Evolutionary conservation across 2,113 vertebrate species (phyloP), one percentile per base, ranked within the genome.

Genomic region (Illadopsis cleaveri): DNA sequence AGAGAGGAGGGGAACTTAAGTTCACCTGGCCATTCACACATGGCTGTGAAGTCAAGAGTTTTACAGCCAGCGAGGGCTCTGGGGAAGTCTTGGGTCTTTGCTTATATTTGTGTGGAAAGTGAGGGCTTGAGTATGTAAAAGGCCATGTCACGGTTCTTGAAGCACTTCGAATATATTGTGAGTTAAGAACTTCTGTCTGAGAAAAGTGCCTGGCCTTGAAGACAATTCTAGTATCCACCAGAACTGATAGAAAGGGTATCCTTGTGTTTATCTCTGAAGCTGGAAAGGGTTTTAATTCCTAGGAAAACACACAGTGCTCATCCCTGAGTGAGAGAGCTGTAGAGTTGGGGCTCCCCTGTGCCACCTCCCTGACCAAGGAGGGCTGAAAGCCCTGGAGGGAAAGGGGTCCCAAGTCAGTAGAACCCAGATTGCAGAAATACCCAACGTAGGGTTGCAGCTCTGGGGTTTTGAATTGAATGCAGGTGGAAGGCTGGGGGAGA

Each of bases 321-420:
- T 5, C 5, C 12, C 56, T 42, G 42, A 24, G 30, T 24, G 57
- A 30, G 25, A 40, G 10, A 9, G 9, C 42, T 69, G 12, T 25
- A n/a, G 54, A n/a, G 4, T 0, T 51, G 40, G 35, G 40, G 20
- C 1, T 77, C 7, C 13, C 25, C 17, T 1, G 0, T 7, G 10
- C 13, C 10, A 25, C 11, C 4, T 77, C 50, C 20, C 23, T 48
- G 28, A 5, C 1, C 2, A 86, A 72, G 25, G 16, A 79, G 19
- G 8, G 21, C 23, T 62, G 75, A 42, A 19, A 82, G 18, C 11
- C 48, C 57, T 12, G 27, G 18, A 31, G 27, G 19, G 53, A 75
- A 58, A 61, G 31, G 14, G 4, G 2, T 69, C 45, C 50, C 1
- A 8, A 15, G 3, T 53, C 44, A 57, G 54, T 1, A 73, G 5